These are phyloP conservation scores for Asteroscopus sphinx DNA, from an alignment of 2,888 invertebrate genomes.

Conservation along the genomic window DNA sequence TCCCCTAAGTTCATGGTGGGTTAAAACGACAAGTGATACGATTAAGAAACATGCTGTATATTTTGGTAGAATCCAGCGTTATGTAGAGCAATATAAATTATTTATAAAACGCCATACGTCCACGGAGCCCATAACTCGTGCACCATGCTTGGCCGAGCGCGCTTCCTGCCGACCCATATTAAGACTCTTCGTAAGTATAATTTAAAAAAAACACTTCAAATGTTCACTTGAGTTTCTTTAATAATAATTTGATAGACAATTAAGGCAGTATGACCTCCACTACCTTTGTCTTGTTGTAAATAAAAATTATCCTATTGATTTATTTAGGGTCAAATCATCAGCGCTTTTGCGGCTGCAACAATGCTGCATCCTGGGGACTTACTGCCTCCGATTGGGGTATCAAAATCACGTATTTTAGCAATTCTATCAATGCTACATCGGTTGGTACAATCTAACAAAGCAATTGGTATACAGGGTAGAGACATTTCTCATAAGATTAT, in stretches of 20 bases:
- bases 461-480: no score
- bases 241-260: background rate
- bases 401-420: no score
- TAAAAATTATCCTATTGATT: no score
- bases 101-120: conserved; percentile 61
- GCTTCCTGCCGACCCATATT: conserved; percentile 71
- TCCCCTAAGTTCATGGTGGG: no score
- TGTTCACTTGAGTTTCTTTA: conserved; percentile 13
- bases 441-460: no score
- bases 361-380: no score
- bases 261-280: background rate
- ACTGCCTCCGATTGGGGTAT: no score
- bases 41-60: conserved; percentile 4
- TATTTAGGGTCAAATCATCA: no score
- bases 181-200: conserved; percentile 34
- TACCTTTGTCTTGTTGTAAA: no score
- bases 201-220: conserved; percentile 3
- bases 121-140: conserved; percentile 34
- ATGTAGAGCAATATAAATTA: conserved; percentile 33
- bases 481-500: no score
- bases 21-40: background rate
- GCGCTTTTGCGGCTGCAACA: no score
- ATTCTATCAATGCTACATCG: no score
- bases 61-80: conserved; percentile 1
- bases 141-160: conserved; percentile 77